These are phyloP conservation scores for Eupithecia insigniata DNA, from an alignment of 2,888 invertebrate species.

Conservation along the genomic window DNA sequence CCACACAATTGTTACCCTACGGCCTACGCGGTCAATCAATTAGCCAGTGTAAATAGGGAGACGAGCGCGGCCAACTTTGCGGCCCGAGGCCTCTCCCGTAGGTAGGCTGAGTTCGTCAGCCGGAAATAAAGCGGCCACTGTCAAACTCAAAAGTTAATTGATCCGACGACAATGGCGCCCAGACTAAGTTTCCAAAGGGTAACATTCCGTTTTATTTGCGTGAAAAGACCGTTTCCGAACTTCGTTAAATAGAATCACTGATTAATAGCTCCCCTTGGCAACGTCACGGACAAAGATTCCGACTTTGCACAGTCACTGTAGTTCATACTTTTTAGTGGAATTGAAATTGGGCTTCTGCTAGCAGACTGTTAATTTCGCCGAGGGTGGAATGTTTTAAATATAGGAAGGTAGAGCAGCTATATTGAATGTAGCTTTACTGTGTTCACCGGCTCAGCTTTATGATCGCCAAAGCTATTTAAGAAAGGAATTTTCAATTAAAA, in stretches of 20 bases:
- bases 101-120: conserved; percentile 44
- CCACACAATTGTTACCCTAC: conserved; percentile 21
- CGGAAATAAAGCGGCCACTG: conserved; percentile 54
- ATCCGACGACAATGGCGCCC: conserved; percentile 54
- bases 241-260: conserved; percentile 60
- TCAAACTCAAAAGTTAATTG: conserved; percentile 63
- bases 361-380: conserved; percentile 41
- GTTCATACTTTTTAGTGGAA: conserved; percentile 47
- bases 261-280: conserved; percentile 57
- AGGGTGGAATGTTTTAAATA: conserved; percentile 42
- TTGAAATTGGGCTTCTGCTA: conserved; percentile 43
- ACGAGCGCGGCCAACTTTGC: conserved; percentile 51
- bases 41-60: conserved; percentile 45
- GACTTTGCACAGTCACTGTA: conserved; percentile 51
- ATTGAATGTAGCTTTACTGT: conserved; percentile 40
- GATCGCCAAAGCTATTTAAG: conserved; percentile 32
- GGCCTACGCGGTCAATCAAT: conserved; percentile 38
- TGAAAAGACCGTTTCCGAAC: conserved; percentile 55
- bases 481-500: conserved; percentile 33
- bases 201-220: conserved; percentile 59
- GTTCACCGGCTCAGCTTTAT: conserved; percentile 36
- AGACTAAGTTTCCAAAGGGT: conserved; percentile 50
- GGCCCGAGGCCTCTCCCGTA: conserved; percentile 41
- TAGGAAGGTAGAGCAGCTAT: conserved; percentile 40
- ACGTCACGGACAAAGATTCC: conserved; percentile 54